Conservation (phyloP, 2,888 invertebrate genomes). For the Apamea sordens region DNA sequence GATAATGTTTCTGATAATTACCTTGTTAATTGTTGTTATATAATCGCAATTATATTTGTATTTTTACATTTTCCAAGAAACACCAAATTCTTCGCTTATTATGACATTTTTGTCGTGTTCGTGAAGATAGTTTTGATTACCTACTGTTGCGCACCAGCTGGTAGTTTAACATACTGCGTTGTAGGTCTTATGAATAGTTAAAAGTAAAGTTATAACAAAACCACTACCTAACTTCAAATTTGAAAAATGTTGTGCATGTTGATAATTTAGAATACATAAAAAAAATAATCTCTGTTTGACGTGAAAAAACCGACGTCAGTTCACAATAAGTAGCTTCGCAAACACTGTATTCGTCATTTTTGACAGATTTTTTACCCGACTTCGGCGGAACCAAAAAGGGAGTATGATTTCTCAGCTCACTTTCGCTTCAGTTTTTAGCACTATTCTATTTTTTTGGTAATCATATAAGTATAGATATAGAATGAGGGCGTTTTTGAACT, state of each 20-base stretch:
- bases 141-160: too few species aligned
- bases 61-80: conserved; percentile 50
- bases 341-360: too few species aligned
- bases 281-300: background rate
- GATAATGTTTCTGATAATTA: background rate
- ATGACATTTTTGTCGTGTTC: conserved; percentile 28
- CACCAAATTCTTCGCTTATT: conserved; percentile 31
- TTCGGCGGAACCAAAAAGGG: too few species aligned
- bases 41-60: conserved; percentile 18
- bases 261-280: background rate
- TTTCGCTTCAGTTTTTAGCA: too few species aligned
- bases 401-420: too few species aligned
- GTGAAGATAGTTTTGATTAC: conserved; percentile 5
- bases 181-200: background rate
- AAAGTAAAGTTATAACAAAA: background rate
- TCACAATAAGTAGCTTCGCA: too few species aligned
- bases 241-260: background rate
- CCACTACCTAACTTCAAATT: background rate
- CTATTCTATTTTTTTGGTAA: too few species aligned
- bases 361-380: too few species aligned
- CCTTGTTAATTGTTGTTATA: conserved; percentile 22
- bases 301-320: background rate
- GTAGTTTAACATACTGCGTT: background rate
- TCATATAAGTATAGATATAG: too few species aligned
- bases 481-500: too few species aligned